These are phyloP conservation scores for Anabacerthia variegaticeps DNA, from an alignment of 2,797 vertebrate species.

Conservation along the genomic window DNA sequence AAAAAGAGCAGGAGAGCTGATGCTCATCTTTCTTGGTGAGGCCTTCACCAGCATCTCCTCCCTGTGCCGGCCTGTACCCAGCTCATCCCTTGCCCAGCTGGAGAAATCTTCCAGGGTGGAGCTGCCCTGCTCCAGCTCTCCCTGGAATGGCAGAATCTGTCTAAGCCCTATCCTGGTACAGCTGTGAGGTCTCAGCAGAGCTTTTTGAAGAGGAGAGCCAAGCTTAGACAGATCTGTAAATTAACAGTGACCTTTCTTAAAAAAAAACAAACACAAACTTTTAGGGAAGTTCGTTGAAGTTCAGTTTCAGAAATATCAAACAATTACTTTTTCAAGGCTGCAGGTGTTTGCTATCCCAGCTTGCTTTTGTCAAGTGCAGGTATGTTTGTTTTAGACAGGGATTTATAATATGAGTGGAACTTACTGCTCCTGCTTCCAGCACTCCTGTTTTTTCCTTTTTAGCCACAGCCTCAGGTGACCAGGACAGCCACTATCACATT, in stretches of 20 bases:
- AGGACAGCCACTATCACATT: constrained; percentile 65
- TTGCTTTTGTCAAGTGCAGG: not conserved
- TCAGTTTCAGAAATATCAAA: not conserved
- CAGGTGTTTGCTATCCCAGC: not conserved
- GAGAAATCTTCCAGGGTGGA: not conserved
- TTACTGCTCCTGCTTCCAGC: not conserved
- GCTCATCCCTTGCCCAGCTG: not conserved
- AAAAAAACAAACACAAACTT: not conserved
- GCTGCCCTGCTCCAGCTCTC: not conserved
- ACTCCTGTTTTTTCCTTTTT: constrained; percentile 41
- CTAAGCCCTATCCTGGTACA: not conserved
- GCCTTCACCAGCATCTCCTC: not conserved
- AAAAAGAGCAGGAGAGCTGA: not conserved
- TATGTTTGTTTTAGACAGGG: not conserved
- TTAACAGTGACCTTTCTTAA: not conserved
- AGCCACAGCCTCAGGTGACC: constrained; percentile 65
- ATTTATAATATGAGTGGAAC: not conserved
- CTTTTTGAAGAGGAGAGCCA: not conserved
- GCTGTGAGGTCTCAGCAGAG: not conserved
- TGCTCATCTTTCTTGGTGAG: not conserved
- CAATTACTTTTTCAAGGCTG: not conserved
- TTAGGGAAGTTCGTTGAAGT: not conserved
- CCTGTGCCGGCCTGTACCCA: not conserved
- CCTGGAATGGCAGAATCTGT: not conserved
- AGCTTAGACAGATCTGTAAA: not conserved